Percentiles rank a stretch among this genome's conserved stretches.
These are phyloP conservation scores for Leptinotarsa undecemlineata DNA, from an alignment of 1,140 invertebrate species.

Conservation along the genomic window DNA sequence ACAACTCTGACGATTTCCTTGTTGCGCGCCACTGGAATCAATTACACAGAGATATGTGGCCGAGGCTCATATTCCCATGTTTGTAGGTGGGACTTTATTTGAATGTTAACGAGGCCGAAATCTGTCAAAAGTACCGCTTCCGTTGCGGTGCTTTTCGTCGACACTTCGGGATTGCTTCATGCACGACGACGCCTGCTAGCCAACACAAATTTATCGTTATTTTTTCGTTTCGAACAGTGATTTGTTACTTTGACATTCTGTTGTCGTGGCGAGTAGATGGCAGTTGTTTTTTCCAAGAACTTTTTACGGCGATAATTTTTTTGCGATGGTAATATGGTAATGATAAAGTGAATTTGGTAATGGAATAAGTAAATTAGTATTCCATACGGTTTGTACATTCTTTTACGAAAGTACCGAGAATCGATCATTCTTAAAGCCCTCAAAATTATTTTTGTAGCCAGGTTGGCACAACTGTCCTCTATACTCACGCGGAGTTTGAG, in stretches of 20 bases:
- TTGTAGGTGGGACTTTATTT: slow-evolving; percentile 50
- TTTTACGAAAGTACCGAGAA: too few relatives aligned
- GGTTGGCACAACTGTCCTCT: too few relatives aligned
- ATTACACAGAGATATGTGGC: slow-evolving; percentile 49
- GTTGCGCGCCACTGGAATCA: slow-evolving; percentile 32
- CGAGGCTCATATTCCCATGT: slow-evolving; percentile 47
- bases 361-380: too few relatives aligned
- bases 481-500: too few relatives aligned
- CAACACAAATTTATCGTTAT: not conserved
- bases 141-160: slow-evolving; percentile 30
- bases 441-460: too few relatives aligned
- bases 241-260: slow-evolving; percentile 1
- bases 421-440: too few relatives aligned
- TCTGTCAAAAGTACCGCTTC: slow-evolving; percentile 52
- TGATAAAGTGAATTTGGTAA: too few relatives aligned
- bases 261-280: not conserved
- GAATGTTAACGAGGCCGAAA: slow-evolving; percentile 53
- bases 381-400: too few relatives aligned
- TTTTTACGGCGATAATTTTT: too few relatives aligned
- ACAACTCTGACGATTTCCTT: not conserved
- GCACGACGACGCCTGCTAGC: slow-evolving; percentile 3
- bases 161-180: slow-evolving; percentile 2
- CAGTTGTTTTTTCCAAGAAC: too few relatives aligned
- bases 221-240: slow-evolving; percentile 1
- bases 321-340: too few relatives aligned